phyloP scores from a whole-genome alignment of 2,797 vertebrate species.

The Poecilia velifera region DNA sequence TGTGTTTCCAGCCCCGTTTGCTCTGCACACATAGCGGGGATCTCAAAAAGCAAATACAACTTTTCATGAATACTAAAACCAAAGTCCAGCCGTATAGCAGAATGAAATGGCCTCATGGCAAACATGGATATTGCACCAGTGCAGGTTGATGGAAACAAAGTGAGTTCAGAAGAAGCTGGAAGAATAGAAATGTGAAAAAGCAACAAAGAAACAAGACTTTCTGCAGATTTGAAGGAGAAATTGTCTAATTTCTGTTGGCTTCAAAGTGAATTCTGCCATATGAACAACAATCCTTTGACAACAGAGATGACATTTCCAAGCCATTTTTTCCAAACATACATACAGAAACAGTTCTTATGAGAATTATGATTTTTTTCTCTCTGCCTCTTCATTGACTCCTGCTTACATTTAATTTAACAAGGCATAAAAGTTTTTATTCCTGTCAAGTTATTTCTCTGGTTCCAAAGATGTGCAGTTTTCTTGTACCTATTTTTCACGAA shows the following conservation, averaged over 20 bases:
- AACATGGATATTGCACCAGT: neutral
- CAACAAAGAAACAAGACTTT: neutral
- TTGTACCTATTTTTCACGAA: too few relatives aligned
- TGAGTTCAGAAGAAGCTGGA: neutral
- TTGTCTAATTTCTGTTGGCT: neutral
- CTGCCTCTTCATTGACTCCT: too few relatives aligned
- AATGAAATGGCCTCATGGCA: slow-evolving; percentile 1
- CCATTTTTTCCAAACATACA: neutral
- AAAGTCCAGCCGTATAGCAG: neutral
- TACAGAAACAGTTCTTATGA: too few relatives aligned
- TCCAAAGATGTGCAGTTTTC: too few relatives aligned
- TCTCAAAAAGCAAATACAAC: neutral
- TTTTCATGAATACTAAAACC: slow-evolving; percentile 14
- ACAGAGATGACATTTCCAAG: too few relatives aligned
- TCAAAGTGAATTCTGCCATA: neutral
- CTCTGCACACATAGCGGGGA: neutral
- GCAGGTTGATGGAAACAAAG: neutral
- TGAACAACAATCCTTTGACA: too few relatives aligned
- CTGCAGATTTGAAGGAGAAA: neutral
- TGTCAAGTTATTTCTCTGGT: too few relatives aligned
- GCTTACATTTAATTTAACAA: too few relatives aligned
- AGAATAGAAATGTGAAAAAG: slow-evolving; percentile 5
- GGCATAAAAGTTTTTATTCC: too few relatives aligned
- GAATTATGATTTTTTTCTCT: too few relatives aligned
- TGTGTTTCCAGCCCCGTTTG: neutral